Evolutionary conservation across 2,797 vertebrate species (phyloP).

Genomic region (Propithecus deckenii): DNA sequence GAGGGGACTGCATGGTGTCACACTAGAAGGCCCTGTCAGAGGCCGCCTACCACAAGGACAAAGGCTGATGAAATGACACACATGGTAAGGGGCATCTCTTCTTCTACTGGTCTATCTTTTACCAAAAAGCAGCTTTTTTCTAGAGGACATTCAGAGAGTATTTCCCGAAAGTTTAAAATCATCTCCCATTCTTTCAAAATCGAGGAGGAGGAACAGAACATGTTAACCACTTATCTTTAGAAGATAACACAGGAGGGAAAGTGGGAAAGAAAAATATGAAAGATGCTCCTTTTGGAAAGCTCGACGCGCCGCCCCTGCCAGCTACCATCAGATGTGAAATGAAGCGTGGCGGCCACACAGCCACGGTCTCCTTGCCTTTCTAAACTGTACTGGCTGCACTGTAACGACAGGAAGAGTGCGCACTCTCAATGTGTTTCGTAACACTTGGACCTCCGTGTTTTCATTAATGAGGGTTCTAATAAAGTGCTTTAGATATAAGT

Average conservation of each 20-base stretch:
- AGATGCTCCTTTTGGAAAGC: not conserved
- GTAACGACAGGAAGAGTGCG: not conserved
- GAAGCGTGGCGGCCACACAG: not conserved
- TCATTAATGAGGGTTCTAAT: not conserved
- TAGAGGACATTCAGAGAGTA: not conserved
- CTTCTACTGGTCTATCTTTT: not conserved
- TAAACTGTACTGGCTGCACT: not conserved
- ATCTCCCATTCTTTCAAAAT: not conserved
- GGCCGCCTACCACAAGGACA: too few relatives aligned
- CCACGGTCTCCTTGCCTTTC: not conserved
- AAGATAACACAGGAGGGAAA: not conserved
- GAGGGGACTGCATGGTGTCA: rapidly evolving
- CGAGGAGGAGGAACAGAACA: not conserved
- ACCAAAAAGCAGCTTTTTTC: not conserved
- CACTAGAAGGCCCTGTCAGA: too few relatives aligned
- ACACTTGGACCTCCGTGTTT: not conserved
- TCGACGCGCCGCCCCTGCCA: not conserved
- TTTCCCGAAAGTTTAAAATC: not conserved
- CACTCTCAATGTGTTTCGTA: not conserved
- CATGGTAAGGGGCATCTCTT: not conserved
- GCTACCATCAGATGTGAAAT: not conserved
- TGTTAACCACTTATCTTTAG: not conserved
- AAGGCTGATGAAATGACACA: not conserved
- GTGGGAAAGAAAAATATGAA: not conserved
- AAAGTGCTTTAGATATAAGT: not conserved